phyloP scores from a whole-genome alignment of 1,140 invertebrate species.

The Drosophila equinoxialis region DNA sequence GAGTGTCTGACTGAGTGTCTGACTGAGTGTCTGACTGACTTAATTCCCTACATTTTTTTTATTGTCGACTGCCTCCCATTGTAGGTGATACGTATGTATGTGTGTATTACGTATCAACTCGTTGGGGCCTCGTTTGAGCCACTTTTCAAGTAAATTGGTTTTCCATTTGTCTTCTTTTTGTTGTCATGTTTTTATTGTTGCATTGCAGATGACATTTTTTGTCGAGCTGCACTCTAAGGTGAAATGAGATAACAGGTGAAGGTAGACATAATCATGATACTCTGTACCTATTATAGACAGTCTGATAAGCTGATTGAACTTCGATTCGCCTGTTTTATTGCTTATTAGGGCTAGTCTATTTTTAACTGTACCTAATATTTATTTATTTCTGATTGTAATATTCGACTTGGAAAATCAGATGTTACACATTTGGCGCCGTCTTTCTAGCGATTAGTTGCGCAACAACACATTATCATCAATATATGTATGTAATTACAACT shows the following conservation, averaged over 20 bases:
- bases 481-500: not conserved
- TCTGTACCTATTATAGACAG: not conserved
- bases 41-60: constrained; percentile 77
- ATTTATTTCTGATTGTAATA: not conserved
- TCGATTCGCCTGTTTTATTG: not conserved
- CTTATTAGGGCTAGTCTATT: not conserved
- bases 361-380: not conserved
- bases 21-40: constrained; percentile 64
- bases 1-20: constrained; percentile 25
- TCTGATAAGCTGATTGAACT: constrained; percentile 4
- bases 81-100: constrained; percentile 7
- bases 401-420: not conserved
- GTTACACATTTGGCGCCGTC: not conserved
- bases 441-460: not conserved
- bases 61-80: constrained; percentile 33
- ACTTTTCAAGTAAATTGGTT: constrained; percentile 14
- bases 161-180: not conserved
- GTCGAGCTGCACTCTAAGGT: not conserved
- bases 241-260: constrained; percentile 9
- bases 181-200: constrained; percentile 5
- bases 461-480: not conserved
- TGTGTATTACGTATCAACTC: not conserved
- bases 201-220: not conserved
- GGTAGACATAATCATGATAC: constrained; percentile 1
- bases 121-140: not conserved